phyloP scores from a whole-genome alignment of 2,113 vertebrate genomes.

The Uropsilus gracilis region DNA sequence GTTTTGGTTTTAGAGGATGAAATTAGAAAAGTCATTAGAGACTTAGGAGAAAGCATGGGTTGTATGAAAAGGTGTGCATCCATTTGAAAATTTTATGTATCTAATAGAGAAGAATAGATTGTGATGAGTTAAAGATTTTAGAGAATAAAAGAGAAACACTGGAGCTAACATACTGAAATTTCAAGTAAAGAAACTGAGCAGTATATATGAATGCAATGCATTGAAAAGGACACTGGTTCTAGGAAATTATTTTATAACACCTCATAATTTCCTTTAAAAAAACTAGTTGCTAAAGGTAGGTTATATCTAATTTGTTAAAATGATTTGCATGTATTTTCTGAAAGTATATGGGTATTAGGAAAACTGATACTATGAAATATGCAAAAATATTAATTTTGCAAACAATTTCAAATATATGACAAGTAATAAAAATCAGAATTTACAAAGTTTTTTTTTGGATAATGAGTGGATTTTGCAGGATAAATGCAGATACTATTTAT shows the following conservation, averaged over 20 bases:
- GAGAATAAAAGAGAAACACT: not conserved
- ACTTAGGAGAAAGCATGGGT: not conserved
- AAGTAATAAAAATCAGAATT: not conserved
- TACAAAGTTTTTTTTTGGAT: not conserved
- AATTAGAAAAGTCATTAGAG: not conserved
- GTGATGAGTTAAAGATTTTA: not conserved
- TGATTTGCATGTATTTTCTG: not conserved
- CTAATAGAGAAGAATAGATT: not conserved
- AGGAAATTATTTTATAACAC: not conserved
- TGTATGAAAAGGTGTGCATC: not conserved
- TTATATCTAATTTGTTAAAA: not conserved
- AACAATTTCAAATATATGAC: not conserved
- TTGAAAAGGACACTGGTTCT: not conserved
- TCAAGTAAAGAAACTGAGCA: not conserved
- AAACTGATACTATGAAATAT: not conserved
- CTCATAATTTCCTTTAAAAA: not conserved
- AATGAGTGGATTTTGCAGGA: not conserved
- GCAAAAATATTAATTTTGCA: conserved; percentile 19
- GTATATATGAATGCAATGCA: not conserved
- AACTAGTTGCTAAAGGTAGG: not conserved
- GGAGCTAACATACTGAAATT: not conserved
- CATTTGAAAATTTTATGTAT: not conserved
- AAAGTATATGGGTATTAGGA: not conserved
- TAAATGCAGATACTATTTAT: not conserved
- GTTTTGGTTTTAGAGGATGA: not conserved